These are phyloP conservation scores for Lethrus apterus DNA, from an alignment of 1,140 invertebrate genomes.

Conservation along the genomic window DNA sequence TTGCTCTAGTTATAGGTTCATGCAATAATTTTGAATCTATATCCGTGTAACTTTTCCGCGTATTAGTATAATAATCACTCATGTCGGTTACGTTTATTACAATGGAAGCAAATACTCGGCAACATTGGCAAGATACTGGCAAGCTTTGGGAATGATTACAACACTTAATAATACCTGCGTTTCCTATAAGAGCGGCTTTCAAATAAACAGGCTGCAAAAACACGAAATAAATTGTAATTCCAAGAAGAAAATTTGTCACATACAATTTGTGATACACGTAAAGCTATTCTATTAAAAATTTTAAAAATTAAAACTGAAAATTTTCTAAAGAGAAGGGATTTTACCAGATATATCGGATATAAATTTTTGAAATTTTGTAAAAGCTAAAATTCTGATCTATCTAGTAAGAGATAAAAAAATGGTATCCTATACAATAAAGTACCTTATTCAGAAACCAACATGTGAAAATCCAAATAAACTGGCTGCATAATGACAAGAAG, in stretches of 20 bases:
- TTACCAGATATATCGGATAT: too few species aligned
- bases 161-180: constrained; percentile 73
- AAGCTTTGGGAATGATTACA: constrained; percentile 45
- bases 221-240: constrained; percentile 27
- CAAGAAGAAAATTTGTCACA: constrained; percentile 5
- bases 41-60: constrained; percentile 26
- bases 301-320: too few species aligned
- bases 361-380: too few species aligned
- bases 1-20: constrained; percentile 43
- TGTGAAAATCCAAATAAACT: constrained; percentile 56
- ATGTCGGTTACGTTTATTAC: constrained; percentile 42
- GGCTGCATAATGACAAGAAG: constrained; percentile 45
- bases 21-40: constrained; percentile 46
- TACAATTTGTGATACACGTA: background rate
- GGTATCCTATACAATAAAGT: background rate
- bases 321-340: too few species aligned
- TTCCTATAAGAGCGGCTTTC: constrained; percentile 56
- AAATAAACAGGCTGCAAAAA: constrained; percentile 76
- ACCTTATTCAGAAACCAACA: constrained; percentile 47
- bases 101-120: constrained; percentile 47
- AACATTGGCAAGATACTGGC: constrained; percentile 43
- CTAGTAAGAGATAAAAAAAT: too few species aligned
- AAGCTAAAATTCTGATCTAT: too few species aligned
- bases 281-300: background rate
- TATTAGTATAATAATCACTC: constrained; percentile 25